phyloP scores from a whole-genome alignment of 2,113 vertebrate genomes.

The Lepisosteus osseus region DNA sequence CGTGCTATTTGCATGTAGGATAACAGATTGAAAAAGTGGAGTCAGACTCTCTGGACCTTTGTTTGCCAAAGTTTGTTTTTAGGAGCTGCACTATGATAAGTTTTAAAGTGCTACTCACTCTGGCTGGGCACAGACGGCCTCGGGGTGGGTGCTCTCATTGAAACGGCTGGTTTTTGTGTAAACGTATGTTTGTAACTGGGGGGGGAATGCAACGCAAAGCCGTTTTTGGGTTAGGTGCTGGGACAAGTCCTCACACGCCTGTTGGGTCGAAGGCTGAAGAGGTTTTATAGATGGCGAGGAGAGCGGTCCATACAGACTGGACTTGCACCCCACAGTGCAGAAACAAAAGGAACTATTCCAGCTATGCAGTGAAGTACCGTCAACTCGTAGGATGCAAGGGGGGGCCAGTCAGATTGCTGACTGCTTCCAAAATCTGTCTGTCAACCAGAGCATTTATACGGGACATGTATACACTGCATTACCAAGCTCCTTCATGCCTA shows the following conservation, averaged over 20 bases:
- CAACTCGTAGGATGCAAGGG: slow-evolving; percentile 35
- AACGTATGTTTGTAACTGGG: no score
- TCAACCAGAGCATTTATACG: slow-evolving; percentile 40
- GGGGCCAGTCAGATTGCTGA: slow-evolving; percentile 31
- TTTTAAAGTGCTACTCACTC: no score
- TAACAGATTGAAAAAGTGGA: no score
- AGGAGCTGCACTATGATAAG: no score
- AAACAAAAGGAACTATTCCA: slow-evolving; percentile 56
- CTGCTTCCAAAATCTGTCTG: slow-evolving; percentile 33
- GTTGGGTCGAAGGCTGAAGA: slow-evolving; percentile 13
- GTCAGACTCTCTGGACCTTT: no score
- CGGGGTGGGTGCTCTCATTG: no score
- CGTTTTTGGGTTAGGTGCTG: neutral
- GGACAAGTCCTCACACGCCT: slow-evolving; percentile 42
- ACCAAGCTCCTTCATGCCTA: no score
- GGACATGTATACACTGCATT: neutral
- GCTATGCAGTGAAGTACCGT: slow-evolving; percentile 56
- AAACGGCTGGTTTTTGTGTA: no score
- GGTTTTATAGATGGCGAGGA: neutral
- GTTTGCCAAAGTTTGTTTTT: no score
- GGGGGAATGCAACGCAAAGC: no score
- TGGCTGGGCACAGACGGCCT: no score
- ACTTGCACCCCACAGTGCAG: slow-evolving; percentile 28
- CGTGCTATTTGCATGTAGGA: no score
- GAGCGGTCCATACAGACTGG: slow-evolving; percentile 29